phyloP scores from a whole-genome alignment of 2,888 invertebrate genomes.

The Elysia crispata region DNA sequence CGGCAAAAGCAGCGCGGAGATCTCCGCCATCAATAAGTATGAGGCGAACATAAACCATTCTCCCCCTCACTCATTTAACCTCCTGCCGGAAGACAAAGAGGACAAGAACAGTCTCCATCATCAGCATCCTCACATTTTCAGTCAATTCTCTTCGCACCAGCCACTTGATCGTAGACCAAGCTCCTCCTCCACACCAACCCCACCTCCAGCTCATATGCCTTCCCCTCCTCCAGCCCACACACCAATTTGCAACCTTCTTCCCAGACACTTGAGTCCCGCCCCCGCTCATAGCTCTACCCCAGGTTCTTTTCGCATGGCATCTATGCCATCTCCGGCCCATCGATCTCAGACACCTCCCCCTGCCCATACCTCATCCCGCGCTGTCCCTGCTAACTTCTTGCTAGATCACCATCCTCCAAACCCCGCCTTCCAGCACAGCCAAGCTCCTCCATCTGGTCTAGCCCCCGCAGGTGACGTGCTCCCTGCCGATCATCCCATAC shows the following conservation, averaged over 20 bases:
- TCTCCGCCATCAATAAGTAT: not conserved
- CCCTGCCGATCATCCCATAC: slow-evolving; percentile 47
- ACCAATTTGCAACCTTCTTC: not conserved
- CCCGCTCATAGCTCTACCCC: slow-evolving; percentile 9
- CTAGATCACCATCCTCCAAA: slow-evolving; percentile 7
- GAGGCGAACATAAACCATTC: not conserved
- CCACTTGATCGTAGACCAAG: not conserved
- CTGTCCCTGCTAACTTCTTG: not conserved
- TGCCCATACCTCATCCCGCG: not conserved
- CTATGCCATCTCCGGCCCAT: slow-evolving; percentile 34
- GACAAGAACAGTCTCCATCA: not conserved
- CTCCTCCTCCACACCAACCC: not conserved
- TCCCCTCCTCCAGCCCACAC: slow-evolving; percentile 50
- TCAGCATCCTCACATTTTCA: not conserved
- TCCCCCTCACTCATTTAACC: too few species aligned
- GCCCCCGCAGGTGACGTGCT: slow-evolving; percentile 16
- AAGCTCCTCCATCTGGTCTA: not conserved
- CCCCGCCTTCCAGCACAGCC: slow-evolving; percentile 22
- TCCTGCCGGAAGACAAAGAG: too few species aligned
- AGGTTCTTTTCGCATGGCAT: slow-evolving; percentile 7
- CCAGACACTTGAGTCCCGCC: not conserved
- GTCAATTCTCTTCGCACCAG: not conserved
- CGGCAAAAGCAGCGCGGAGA: too few species aligned
- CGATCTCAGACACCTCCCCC: slow-evolving; percentile 6
- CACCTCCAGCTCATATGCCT: slow-evolving; percentile 16